Evolutionary conservation across 2,888 invertebrate species (phyloP), one percentile per base, ranked within the genome.

Genomic region (Lasioglossum figueresi): DNA sequence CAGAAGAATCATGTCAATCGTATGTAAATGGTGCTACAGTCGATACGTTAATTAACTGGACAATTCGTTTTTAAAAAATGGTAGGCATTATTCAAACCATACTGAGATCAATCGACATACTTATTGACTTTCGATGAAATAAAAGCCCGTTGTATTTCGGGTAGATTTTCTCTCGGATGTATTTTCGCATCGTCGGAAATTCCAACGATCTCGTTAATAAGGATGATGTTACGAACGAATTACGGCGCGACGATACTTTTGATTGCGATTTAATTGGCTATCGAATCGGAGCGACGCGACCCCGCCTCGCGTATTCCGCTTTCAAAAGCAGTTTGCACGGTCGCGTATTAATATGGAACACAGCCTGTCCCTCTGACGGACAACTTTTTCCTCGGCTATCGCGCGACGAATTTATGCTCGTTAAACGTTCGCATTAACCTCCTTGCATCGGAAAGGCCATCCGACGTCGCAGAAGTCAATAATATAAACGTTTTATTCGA

Each of bases 401-500:
- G 23, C 10, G 31, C 52, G 63, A 63, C 40, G 40, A 78, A 72
- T 81, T 82, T 82, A 82, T 31, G 66, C 19, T 56, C 37, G n/a
- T 27, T 56, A 16, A n/a, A 23, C 27, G 71, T 16, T n/a, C 40
- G 10, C 76, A 68, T 59, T 76, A 76, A 80, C 71, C 80, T 59
- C 70, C 23, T 81, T 63, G 10, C 70, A 34, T 37, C 16, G 31
- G n/a, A 34, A 40, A 40, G 31, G 19, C 40, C 5, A 31, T 23
- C 80, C 34, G 31, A 16, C 43, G 16, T 37, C 23, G 59, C 14
- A 12, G 40, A 14, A 2, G n/a, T 31, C 79, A 82, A 70, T 82
- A 73, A 74, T 19, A 37, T 79, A 14, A 19, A 4, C 27, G 79
- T 59, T 82, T 82, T 82, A 82, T 82, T 45, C 34, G 74, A 70